Conservation (phyloP, 2,797 vertebrate species). For the Crypturellus tataupa region DNA sequence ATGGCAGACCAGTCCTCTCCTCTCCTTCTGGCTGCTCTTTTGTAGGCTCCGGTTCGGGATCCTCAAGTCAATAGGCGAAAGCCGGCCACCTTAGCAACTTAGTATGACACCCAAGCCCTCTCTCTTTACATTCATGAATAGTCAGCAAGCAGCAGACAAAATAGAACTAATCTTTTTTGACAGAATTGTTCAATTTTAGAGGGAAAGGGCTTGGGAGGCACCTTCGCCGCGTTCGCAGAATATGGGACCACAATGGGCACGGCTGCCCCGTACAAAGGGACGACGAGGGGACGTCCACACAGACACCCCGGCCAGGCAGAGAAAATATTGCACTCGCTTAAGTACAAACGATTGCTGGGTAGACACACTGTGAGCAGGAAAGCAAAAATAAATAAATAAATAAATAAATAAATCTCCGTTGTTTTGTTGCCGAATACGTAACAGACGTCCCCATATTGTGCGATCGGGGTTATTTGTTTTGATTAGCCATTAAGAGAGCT, state of each 20-base stretch:
- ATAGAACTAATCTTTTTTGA: conserved; percentile 91
- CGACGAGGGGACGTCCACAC: background rate
- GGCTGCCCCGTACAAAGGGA: conserved; percentile 75
- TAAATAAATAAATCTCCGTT: background rate
- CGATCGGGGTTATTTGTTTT: conserved; percentile 42
- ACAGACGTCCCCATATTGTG: background rate
- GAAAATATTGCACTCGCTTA: conserved; percentile 51
- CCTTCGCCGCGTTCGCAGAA: conserved; percentile 81
- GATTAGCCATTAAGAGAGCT: conserved; percentile 42
- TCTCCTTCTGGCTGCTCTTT: conserved; percentile 94
- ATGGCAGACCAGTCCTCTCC: conserved; percentile 82
- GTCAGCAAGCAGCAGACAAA: conserved; percentile 89
- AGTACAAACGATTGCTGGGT: conserved; percentile 59
- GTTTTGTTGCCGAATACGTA: background rate
- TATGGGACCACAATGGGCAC: conserved; percentile 80
- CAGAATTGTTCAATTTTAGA: conserved; percentile 89
- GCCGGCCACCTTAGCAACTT: conserved; percentile 86
- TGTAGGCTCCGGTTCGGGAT: conserved; percentile 85
- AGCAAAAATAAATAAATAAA: background rate
- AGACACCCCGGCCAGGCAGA: background rate
- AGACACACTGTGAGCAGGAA: conserved; percentile 18
- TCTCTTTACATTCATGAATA: conserved; percentile 89
- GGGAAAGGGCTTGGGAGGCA: conserved; percentile 82
- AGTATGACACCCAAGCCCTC: conserved; percentile 86
- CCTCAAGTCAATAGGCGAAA: conserved; percentile 87